phyloP scores from a whole-genome alignment of 1,140 invertebrate genomes.

The Papilio helenus region DNA sequence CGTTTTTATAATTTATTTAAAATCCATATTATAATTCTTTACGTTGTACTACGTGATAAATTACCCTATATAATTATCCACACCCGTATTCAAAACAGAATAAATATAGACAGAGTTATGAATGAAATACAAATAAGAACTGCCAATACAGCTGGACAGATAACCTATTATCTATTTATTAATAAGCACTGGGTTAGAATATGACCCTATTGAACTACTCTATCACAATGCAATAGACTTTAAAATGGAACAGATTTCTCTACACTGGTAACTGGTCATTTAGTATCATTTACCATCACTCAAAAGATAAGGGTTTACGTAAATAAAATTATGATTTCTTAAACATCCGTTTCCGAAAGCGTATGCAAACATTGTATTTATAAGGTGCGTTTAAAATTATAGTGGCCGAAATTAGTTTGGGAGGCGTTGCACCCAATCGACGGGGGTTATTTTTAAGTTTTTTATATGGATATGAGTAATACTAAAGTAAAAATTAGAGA shows the following conservation, averaged over 20 bases:
- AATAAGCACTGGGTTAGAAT: slow-evolving; percentile 20
- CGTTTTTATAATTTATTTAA: too few relatives aligned
- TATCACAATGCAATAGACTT: slow-evolving; percentile 33
- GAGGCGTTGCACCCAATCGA: not conserved
- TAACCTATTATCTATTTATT: slow-evolving; percentile 31
- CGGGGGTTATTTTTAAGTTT: not conserved
- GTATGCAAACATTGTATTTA: slow-evolving; percentile 29
- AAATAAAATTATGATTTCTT: slow-evolving; percentile 47
- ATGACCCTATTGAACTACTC: slow-evolving; percentile 1
- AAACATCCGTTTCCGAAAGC: slow-evolving; percentile 47
- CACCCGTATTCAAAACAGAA: slow-evolving; percentile 33
- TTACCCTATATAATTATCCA: slow-evolving; percentile 24
- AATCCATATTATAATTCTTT: not conserved
- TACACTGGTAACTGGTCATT: slow-evolving; percentile 1
- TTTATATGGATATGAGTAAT: not conserved
- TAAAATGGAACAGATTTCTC: slow-evolving; percentile 24
- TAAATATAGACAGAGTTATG: slow-evolving; percentile 37
- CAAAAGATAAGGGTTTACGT: slow-evolving; percentile 46
- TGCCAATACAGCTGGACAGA: slow-evolving; percentile 32
- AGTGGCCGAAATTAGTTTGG: slow-evolving; percentile 10
- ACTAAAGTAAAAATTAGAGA: slow-evolving; percentile 1
- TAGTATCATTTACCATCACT: slow-evolving; percentile 47
- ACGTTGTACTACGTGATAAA: slow-evolving; percentile 8
- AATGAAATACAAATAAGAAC: slow-evolving; percentile 37
- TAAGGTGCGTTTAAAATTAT: slow-evolving; percentile 32